These are phyloP conservation scores for Dissostichus mawsoni DNA, from an alignment of 2,113 vertebrate genomes.

Conservation along the genomic window DNA sequence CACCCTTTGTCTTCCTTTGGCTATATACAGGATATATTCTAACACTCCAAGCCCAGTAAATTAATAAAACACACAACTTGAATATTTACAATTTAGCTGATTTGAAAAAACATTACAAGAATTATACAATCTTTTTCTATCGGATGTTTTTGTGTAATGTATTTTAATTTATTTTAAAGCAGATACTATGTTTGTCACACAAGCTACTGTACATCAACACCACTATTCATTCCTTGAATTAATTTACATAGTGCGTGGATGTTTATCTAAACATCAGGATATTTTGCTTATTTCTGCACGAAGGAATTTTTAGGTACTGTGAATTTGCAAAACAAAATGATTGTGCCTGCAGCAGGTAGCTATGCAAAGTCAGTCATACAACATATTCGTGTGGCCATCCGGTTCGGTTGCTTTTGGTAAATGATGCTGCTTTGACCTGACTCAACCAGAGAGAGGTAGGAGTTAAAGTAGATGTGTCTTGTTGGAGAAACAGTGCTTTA, in stretches of 20 bases:
- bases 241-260: not conserved
- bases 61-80: too few relatives aligned
- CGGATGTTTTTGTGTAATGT: not conserved
- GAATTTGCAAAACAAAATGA: constrained; percentile 64
- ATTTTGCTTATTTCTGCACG: constrained; percentile 23
- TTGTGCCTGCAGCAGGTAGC: not conserved
- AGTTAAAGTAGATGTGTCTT: not conserved
- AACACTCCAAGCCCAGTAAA: too few relatives aligned
- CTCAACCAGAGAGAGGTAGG: constrained; percentile 4
- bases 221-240: not conserved
- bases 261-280: fast-evolving
- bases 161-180: too few relatives aligned
- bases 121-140: too few relatives aligned
- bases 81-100: too few relatives aligned
- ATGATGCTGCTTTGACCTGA: not conserved
- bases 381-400: not conserved
- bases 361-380: constrained; percentile 30
- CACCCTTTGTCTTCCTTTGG: too few relatives aligned
- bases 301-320: not conserved
- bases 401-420: not conserved
- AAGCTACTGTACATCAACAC: not conserved
- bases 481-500: not conserved
- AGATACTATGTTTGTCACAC: not conserved
- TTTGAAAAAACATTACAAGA: too few relatives aligned
- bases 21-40: too few relatives aligned